Conservation (phyloP, 2,113 vertebrate genomes). For the Stercorarius parasiticus region DNA sequence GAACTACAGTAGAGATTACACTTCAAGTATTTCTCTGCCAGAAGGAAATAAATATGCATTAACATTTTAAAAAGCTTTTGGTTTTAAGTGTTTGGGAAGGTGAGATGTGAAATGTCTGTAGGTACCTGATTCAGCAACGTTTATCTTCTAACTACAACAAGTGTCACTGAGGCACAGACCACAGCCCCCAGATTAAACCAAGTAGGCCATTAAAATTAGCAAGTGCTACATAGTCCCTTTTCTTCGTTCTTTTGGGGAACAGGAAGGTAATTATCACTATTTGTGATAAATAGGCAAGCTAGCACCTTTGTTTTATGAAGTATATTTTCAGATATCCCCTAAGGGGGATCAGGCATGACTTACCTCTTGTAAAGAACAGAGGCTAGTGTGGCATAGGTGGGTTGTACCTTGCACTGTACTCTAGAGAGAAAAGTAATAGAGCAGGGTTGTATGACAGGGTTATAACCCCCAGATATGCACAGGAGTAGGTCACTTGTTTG, state of each 20-base stretch:
- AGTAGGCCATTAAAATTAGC: neutral
- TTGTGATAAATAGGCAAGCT: neutral
- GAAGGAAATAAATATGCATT: neutral
- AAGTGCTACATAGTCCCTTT: neutral
- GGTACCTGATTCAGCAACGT: neutral
- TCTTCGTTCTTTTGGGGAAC: neutral
- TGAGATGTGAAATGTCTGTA: neutral
- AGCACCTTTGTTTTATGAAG: neutral
- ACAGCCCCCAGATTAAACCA: neutral
- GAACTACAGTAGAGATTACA: neutral
- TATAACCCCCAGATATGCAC: neutral
- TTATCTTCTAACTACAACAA: neutral
- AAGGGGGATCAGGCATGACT: neutral
- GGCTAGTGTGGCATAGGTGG: neutral
- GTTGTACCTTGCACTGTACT: neutral
- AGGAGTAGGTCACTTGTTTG: neutral
- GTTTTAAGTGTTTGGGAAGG: neutral
- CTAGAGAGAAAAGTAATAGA: neutral
- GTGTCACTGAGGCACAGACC: neutral
- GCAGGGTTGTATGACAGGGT: neutral
- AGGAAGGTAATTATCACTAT: neutral
- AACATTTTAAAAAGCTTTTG: neutral
- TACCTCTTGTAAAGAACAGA: neutral
- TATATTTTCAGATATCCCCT: neutral
- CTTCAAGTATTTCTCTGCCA: neutral